Evolutionary conservation across 2,113 vertebrate genomes (phyloP), one percentile per base, ranked within the genome.

Genomic region (Coryphaenoides rupestris): DNA sequence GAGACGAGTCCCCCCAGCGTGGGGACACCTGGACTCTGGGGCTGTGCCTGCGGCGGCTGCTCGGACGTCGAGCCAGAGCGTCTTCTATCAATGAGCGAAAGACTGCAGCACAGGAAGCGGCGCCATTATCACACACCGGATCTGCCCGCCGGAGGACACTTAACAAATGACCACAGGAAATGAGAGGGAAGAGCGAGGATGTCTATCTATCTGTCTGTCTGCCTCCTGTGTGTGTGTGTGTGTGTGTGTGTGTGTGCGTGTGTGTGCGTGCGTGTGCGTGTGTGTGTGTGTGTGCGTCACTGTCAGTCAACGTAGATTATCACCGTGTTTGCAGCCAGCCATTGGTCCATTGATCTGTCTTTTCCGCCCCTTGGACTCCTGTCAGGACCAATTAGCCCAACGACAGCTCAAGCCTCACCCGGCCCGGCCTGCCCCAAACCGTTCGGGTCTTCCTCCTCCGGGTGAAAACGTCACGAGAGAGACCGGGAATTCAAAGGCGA

Each of bases 111-210:
- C 33, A 68, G 62, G 55, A 23, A 67, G 60, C 3, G 46, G 49
- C 9, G 33, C 54, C 65, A 60, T 55, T 54, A 67, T n/a, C 16
- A 28, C 46, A 59, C 64, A 53, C 14, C n/a, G 45, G 65, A 60
- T 53, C 65, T 60, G 47, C 57, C 47, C n/a, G 4, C 13, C 23
- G 22, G 19, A 53, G 22, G 60, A 55, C 12, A 59, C 46, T 54
- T 58, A 0, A 47, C 12, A 54, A 63, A 58, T n/a, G 28, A 55
- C 46, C 16, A 45, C 45, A 26, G 58, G 23, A 52, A 56, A 60
- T 14, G 0, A 65, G 19, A 28, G 17, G 9, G 33, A 10, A 40
- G 46, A 52, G n/a, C n/a, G 55, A 4, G 57, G 1, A 12, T 22
- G 23, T 33, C 19, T 59, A 14, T 24, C 17, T 40, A 19, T 45